Percentiles rank a stretch among this genome's conserved stretches.
These are phyloP conservation scores for Limnephilus marmoratus DNA, from an alignment of 2,888 invertebrate species.

Conservation along the genomic window DNA sequence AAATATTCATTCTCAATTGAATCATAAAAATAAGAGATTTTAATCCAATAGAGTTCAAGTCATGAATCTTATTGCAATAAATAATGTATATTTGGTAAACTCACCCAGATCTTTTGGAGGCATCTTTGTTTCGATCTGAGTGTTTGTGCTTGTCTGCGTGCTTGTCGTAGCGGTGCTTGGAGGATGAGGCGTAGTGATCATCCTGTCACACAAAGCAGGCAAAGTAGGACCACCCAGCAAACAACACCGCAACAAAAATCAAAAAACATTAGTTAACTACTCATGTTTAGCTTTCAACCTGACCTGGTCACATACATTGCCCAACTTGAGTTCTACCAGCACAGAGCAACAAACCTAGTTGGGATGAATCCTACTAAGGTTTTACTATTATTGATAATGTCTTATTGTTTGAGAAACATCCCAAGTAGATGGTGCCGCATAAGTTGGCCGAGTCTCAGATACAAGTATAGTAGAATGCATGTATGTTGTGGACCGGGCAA, in stretches of 20 bases:
- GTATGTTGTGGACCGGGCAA: conserved; percentile 2
- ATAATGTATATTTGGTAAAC: conserved; percentile 9
- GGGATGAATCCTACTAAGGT: not conserved
- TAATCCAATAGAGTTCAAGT: not conserved
- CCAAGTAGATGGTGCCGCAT: not conserved
- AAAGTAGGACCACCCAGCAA: conserved; percentile 80
- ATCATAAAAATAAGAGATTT: not conserved
- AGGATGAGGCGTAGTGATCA: conserved; percentile 76
- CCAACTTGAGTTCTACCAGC: conserved; percentile 3
- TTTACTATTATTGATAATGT: not conserved
- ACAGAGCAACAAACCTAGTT: not conserved
- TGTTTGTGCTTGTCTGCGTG: conserved; percentile 68
- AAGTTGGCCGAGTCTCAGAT: not conserved
- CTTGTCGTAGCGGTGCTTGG: conserved; percentile 78
- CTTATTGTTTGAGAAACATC: not conserved
- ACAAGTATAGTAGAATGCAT: not conserved
- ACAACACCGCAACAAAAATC: conserved; percentile 78
- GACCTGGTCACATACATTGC: conserved; percentile 37
- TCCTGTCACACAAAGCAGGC: conserved; percentile 79
- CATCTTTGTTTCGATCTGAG: conserved; percentile 75
- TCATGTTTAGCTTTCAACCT: conserved; percentile 47
- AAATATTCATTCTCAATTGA: not conserved
- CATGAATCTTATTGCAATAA: conserved; percentile 11
- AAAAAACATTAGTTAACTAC: conserved; percentile 66
- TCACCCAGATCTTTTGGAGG: conserved; percentile 61